These are phyloP conservation scores for Ormyrus labotus DNA, from an alignment of 2,888 invertebrate genomes.

Conservation along the genomic window DNA sequence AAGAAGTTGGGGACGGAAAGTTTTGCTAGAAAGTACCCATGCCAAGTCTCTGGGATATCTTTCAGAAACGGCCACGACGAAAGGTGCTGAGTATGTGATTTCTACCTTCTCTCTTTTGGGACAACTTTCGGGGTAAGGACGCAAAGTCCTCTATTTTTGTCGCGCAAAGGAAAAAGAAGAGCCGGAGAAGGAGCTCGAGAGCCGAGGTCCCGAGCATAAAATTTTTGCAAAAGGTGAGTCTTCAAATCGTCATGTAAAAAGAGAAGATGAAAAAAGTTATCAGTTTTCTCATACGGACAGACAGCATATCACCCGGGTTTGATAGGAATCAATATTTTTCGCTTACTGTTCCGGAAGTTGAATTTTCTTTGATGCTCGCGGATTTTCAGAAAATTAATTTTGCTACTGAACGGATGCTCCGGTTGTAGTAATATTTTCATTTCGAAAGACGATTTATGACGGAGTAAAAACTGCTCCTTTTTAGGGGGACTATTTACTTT, in stretches of 20 bases:
- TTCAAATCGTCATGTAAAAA: slow-evolving; percentile 15
- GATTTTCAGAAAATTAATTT: background rate
- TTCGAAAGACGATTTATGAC: too few species aligned
- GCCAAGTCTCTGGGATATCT: slow-evolving; percentile 53
- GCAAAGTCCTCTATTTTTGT: slow-evolving; percentile 33
- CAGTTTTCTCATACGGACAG: slow-evolving; percentile 8
- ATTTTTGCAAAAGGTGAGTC: slow-evolving; percentile 26
- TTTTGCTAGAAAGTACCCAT: slow-evolving; percentile 49
- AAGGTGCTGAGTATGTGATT: slow-evolving; percentile 56
- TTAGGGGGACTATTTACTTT: too few species aligned
- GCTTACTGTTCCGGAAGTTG: background rate
- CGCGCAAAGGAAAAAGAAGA: slow-evolving; percentile 7
- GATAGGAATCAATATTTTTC: slow-evolving; percentile 2
- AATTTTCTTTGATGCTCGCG: background rate
- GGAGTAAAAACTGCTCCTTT: too few species aligned
- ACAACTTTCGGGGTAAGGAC: slow-evolving; percentile 46
- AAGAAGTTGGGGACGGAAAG: slow-evolving; percentile 53
- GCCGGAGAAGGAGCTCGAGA: background rate
- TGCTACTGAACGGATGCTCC: background rate
- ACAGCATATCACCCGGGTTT: background rate
- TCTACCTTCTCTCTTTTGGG: slow-evolving; percentile 41
- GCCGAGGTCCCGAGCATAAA: slow-evolving; percentile 1
- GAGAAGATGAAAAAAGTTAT: slow-evolving; percentile 28
- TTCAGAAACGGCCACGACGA: slow-evolving; percentile 45
- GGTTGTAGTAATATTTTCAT: background rate